Conservation (phyloP, 2,113 vertebrate genomes). For the Toxotes chatareus region DNA sequence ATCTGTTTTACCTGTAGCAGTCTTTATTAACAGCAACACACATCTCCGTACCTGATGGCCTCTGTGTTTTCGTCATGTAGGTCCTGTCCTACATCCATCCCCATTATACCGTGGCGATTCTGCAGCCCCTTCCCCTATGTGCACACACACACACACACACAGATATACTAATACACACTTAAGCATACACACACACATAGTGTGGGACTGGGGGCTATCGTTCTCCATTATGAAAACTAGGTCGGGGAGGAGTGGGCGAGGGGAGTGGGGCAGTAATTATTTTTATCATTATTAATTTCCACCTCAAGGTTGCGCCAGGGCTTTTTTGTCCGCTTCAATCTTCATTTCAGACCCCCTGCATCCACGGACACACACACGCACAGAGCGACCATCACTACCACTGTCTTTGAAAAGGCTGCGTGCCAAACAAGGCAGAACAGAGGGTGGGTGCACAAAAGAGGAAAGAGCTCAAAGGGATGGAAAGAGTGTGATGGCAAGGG, state of each 20-base stretch:
- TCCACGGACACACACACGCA: constrained; percentile 58
- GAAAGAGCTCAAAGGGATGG: constrained; percentile 77
- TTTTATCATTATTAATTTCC: constrained; percentile 88
- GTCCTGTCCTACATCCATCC: constrained; percentile 76
- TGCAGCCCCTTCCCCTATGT: constrained; percentile 46
- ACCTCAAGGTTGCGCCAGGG: constrained; percentile 84
- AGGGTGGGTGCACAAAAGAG: constrained; percentile 76
- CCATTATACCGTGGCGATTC: constrained; percentile 46
- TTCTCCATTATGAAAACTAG: constrained; percentile 86
- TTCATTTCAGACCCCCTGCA: constrained; percentile 77
- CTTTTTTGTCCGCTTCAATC: constrained; percentile 84
- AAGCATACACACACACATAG: constrained; percentile 53
- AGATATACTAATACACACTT: constrained; percentile 50
- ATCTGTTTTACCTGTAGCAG: constrained; percentile 66
- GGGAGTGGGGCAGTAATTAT: constrained; percentile 85
- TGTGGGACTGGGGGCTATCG: constrained; percentile 80
- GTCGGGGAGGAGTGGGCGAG: constrained; percentile 78
- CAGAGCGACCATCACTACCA: constrained; percentile 53
- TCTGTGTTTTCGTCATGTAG: constrained; percentile 63
- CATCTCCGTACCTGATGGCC: constrained; percentile 47
- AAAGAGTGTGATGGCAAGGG: constrained; percentile 61
- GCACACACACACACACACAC: constrained; percentile 51
- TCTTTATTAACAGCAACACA: constrained; percentile 44
- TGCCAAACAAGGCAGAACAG: constrained; percentile 78
- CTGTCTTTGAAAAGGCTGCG: constrained; percentile 73